Percentiles rank a stretch among this genome's conserved stretches.
phyloP scores from a whole-genome alignment of 2,113 vertebrate genomes.

The Pteruthius melanotis region DNA sequence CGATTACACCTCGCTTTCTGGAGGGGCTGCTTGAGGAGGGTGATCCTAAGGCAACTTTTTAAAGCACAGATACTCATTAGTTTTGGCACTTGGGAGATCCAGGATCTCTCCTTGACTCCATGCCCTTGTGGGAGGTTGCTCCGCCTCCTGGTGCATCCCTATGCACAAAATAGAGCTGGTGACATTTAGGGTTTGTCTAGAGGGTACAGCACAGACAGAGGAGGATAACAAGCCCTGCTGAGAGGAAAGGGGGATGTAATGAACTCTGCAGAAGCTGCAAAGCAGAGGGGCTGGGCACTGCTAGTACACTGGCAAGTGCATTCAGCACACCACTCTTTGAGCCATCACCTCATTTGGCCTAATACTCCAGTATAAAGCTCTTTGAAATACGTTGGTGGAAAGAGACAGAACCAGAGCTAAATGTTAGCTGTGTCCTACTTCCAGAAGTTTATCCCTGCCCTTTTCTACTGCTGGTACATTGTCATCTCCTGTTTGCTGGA shows the following conservation, averaged over 20 bases:
- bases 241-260: background rate
- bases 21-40: background rate
- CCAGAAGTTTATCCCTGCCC: background rate
- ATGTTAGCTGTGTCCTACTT: background rate
- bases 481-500: background rate
- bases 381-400: background rate
- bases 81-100: background rate
- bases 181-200: background rate
- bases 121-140: background rate
- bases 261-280: background rate
- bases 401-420: background rate
- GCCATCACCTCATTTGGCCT: background rate
- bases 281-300: background rate
- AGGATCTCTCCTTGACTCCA: background rate
- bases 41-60: background rate
- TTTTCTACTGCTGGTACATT: background rate
- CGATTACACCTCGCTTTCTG: rapidly evolving
- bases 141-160: background rate
- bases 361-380: background rate
- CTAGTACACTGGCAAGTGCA: background rate
- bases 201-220: background rate
- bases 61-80: background rate
- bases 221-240: background rate
- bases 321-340: background rate
- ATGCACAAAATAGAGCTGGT: background rate